Evolutionary conservation across 2,888 invertebrate species (phyloP).

Genomic region (Syrphus vitripennis): DNA sequence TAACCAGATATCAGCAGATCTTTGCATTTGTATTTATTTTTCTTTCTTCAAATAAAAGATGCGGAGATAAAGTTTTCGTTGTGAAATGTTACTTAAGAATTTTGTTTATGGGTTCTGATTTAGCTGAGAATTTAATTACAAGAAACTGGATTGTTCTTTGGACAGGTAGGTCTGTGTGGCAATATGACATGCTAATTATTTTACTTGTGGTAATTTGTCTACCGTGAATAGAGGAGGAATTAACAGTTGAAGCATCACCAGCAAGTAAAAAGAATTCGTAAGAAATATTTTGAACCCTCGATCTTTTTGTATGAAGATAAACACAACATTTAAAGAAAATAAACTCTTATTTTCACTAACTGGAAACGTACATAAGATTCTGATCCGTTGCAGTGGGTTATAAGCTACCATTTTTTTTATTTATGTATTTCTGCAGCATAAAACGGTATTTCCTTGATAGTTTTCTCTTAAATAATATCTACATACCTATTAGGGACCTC

Average conservation of each 20-base stretch:
- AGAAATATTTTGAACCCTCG: not conserved
- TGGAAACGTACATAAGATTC: not conserved
- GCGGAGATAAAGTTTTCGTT: constrained; percentile 11
- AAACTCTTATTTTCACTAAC: not conserved
- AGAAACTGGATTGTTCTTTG: not conserved
- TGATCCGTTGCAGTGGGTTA: not conserved
- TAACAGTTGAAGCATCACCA: not conserved
- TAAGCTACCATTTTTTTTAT: not conserved
- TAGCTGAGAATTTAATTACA: not conserved
- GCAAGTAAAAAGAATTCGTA: not conserved
- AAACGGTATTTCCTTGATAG: not conserved
- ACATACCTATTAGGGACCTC: no score
- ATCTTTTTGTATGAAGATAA: not conserved
- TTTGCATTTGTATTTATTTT: constrained; percentile 27
- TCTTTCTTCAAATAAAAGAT: not conserved
- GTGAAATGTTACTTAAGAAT: constrained; percentile 28
- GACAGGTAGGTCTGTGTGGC: not conserved
- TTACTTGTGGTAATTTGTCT: not conserved
- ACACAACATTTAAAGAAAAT: not conserved
- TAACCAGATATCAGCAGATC: constrained; percentile 50
- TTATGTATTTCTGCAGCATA: not conserved
- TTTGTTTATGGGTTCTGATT: not conserved
- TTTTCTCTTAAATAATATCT: not conserved
- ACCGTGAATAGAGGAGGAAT: accelerated
- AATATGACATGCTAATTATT: not conserved